These are phyloP conservation scores for Coremacera marginata DNA, from an alignment of 2,888 invertebrate species.

Conservation along the genomic window DNA sequence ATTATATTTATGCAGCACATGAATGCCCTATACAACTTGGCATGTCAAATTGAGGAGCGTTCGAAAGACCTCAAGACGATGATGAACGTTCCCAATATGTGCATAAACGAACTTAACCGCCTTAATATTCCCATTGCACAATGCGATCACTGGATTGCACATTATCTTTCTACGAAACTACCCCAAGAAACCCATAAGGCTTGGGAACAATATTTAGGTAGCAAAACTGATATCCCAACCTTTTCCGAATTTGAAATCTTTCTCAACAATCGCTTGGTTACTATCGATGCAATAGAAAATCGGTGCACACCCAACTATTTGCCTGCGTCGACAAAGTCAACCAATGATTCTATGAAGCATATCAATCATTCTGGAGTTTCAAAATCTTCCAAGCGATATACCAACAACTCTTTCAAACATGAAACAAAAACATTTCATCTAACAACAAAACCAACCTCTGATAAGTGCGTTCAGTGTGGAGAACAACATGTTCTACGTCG, in stretches of 20 bases:
- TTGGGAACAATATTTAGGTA: slow-evolving; percentile 2
- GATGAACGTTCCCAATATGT: slow-evolving; percentile 22
- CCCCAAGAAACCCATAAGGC: not conserved
- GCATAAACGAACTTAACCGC: slow-evolving; percentile 28
- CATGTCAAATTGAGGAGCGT: not conserved
- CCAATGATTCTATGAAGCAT: not conserved
- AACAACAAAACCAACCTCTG: not conserved
- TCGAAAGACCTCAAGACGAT: slow-evolving; percentile 17
- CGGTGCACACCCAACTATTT: not conserved
- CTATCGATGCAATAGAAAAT: slow-evolving; percentile 16
- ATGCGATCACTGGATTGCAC: slow-evolving; percentile 14
- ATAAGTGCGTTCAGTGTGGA: not conserved
- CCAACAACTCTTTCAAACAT: not conserved
- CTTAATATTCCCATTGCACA: not conserved
- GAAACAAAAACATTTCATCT: not conserved
- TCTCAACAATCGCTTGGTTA: not conserved
- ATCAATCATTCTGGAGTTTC: not conserved
- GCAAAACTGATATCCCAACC: not conserved
- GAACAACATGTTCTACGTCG: not conserved
- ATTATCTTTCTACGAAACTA: not conserved
- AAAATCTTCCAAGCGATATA: not conserved
- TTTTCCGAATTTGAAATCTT: not conserved
- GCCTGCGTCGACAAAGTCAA: not conserved
- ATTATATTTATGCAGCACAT: slow-evolving; percentile 31
- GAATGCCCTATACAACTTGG: slow-evolving; percentile 31